Evolutionary conservation across 1,140 invertebrate genomes (phyloP).

Genomic region (Helicoverpa armigera): DNA sequence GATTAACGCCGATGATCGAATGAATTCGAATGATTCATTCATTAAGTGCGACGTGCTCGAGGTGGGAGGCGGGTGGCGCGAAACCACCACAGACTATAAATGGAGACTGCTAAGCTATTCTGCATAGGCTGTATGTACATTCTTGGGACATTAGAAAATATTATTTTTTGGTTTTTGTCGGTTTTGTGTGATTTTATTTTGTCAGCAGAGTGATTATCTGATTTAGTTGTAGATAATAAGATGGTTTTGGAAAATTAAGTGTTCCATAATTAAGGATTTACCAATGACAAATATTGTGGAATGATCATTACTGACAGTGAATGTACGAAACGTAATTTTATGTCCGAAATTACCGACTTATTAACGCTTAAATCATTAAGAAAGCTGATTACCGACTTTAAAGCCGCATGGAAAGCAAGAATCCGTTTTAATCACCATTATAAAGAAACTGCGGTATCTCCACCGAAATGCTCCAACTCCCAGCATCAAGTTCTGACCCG

Average conservation of each 20-base stretch:
- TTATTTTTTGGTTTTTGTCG: not conserved
- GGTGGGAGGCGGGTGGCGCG: constrained; percentile 22
- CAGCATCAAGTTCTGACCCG: constrained; percentile 30
- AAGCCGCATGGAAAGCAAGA: constrained; percentile 10
- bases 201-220: no score
- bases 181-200: not conserved
- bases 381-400: constrained; percentile 16
- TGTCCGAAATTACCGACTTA: not conserved
- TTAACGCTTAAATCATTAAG: constrained; percentile 7
- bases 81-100: constrained; percentile 33
- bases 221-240: not conserved
- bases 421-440: constrained; percentile 1
- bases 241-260: not conserved
- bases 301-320: not conserved
- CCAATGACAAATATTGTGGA: not conserved
- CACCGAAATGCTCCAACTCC: constrained; percentile 7
- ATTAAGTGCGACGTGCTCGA: not conserved
- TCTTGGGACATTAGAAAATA: constrained; percentile 9
- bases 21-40: constrained; percentile 46
- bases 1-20: constrained; percentile 42
- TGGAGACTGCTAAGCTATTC: constrained; percentile 9
- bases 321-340: not conserved
- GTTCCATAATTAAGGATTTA: not conserved
- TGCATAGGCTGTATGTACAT: constrained; percentile 7
- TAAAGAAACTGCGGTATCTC: constrained; percentile 28